A percentile compares a stretch with the other conserved stretches of the same genome.
phyloP scores from a whole-genome alignment of 2,888 invertebrate genomes.

The Eulithis testata region DNA sequence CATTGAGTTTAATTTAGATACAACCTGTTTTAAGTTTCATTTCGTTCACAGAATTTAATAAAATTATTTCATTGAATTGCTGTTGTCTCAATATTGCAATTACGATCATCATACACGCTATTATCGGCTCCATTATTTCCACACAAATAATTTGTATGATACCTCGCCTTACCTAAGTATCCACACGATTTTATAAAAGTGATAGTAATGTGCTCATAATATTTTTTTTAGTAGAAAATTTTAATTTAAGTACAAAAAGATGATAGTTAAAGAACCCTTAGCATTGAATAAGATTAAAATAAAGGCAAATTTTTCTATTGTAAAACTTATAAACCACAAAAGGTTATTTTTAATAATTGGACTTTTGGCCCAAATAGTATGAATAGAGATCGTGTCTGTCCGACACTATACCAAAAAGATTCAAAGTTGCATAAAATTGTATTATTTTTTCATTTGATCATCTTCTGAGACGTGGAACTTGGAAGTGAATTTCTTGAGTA shows the following conservation, averaged over 20 bases:
- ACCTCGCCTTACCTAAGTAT: not conserved
- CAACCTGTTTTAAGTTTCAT: not conserved
- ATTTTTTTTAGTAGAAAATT: not conserved
- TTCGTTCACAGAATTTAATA: not conserved
- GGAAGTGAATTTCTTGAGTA: slow-evolving; percentile 1
- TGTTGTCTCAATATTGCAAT: not conserved
- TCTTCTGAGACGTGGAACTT: not conserved
- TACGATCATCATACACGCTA: not conserved
- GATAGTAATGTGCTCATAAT: slow-evolving; percentile 1
- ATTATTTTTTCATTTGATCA: not conserved
- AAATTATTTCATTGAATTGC: not conserved
- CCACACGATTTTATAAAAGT: slow-evolving; percentile 1
- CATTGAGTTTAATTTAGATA: not conserved
- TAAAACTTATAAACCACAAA: slow-evolving; percentile 4
- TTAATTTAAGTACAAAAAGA: too few species aligned
- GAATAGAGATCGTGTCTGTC: slow-evolving; percentile 4
- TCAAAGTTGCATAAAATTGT: slow-evolving; percentile 7
- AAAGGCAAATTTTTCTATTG: not conserved
- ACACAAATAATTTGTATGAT: slow-evolving; percentile 7
- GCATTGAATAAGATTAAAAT: slow-evolving; percentile 3
- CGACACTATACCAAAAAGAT: not conserved
- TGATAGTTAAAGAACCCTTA: not conserved
- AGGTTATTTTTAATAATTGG: not conserved
- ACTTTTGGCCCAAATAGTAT: slow-evolving; percentile 7
- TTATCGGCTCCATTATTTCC: slow-evolving; percentile 7